Evolutionary conservation across 2,113 vertebrate species (phyloP), one percentile per base, ranked within the genome.

Genomic region (Pterophyllum scalare): DNA sequence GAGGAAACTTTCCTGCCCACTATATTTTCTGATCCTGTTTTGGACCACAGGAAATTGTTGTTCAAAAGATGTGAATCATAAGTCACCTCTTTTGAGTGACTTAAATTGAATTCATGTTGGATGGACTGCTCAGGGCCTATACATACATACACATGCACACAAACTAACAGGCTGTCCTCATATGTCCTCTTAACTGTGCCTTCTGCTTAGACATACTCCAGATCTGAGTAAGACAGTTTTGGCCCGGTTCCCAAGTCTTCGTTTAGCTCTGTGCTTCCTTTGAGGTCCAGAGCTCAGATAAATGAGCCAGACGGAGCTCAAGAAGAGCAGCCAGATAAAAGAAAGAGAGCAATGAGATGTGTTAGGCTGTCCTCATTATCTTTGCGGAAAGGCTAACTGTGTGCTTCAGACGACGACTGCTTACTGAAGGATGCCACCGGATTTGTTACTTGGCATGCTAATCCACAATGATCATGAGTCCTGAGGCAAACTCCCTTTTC

Each of bases 221-320:
- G 75, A 91, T 90, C 60, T 88, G 81, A 82, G 81, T 80, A 62
- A 87, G 85, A 77, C 75, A 81, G 75, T 86, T 86, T 81, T 91
- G 89, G 89, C 92, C 75, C 20, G 14, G 35, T 87, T 92, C 92
- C 87, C 82, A 81, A 86, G 80, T 85, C 75, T 89, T 49, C 84
- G 82, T 84, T 87, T 80, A 80, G 59, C 72, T 77, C 62, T 43
- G 61, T 33, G 65, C 62, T 77, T 64, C 79, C 84, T 91, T 88
- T 84, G 79, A 86, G 88, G 83, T 91, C 80, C 52, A 14, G 33
- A 49, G 80, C 88, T 85, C 40, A 82, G 83, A 91, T 92, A 88
- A 88, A 93, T 88, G 76, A 90, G 82, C 67, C 89, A 87, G 87
- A 82, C 74, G 7, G 77, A 80, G 78, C 87, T 90, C 84, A 88